Conservation (phyloP, 2,797 vertebrate genomes). For the Hippoglossus hippoglossus region DNA sequence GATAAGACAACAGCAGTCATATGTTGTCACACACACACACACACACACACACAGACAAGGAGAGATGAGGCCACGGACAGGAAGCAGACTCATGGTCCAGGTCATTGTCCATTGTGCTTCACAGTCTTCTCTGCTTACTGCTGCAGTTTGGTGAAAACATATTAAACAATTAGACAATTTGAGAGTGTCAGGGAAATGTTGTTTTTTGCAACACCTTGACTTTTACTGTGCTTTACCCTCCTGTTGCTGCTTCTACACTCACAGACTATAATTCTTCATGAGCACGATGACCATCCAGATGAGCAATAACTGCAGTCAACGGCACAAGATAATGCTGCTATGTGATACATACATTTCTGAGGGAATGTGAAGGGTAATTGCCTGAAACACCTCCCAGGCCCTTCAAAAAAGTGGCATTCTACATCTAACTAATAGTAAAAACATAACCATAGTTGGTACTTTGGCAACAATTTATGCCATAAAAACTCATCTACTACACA, state of each 20-base stretch:
- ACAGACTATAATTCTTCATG: neutral
- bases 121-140: conserved; percentile 64
- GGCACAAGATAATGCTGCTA: neutral
- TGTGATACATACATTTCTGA: too few relatives aligned
- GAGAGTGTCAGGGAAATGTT: conserved; percentile 37
- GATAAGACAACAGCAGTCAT: conserved; percentile 79
- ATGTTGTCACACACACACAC: conserved; percentile 68
- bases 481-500: too few relatives aligned
- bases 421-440: too few relatives aligned
- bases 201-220: conserved; percentile 23
- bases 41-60: too few relatives aligned
- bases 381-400: too few relatives aligned
- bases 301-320: conserved; percentile 9
- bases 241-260: neutral
- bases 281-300: neutral
- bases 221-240: conserved; percentile 7
- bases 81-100: conserved; percentile 70
- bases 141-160: conserved; percentile 61
- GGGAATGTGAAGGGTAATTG: too few relatives aligned
- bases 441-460: too few relatives aligned
- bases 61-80: conserved; percentile 39
- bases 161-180: conserved; percentile 54
- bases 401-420: too few relatives aligned
- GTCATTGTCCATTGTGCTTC: conserved; percentile 75
- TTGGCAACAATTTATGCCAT: too few relatives aligned